Evolutionary conservation across 2,888 invertebrate species (phyloP).

Genomic region (Dioctria rufipes): DNA sequence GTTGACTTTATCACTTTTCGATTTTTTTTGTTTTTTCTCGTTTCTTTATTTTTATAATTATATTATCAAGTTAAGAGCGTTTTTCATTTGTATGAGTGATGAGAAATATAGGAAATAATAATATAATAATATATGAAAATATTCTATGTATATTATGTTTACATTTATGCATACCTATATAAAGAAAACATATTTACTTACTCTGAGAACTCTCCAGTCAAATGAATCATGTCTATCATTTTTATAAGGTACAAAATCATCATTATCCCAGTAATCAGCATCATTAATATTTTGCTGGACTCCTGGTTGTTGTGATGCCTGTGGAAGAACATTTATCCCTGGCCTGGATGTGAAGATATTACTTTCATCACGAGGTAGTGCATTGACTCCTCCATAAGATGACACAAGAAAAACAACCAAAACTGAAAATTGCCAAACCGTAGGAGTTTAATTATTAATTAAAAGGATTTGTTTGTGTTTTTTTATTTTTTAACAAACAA

Average conservation of each 20-base stretch:
- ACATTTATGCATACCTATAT: background rate
- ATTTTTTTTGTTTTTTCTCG: constrained; percentile 12
- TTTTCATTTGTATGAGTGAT: background rate
- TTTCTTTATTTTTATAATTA: too few relatives aligned
- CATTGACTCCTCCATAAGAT: constrained; percentile 11
- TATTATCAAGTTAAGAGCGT: background rate
- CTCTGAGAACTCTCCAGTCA: constrained; percentile 79
- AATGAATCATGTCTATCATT: constrained; percentile 74
- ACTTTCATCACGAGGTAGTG: background rate
- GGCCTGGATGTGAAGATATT: constrained; percentile 4
- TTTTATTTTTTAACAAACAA: background rate
- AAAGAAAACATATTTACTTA: constrained; percentile 63
- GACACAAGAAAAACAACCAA: constrained; percentile 9
- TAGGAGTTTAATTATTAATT: background rate
- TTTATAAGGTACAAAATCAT: constrained; percentile 67
- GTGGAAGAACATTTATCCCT: background rate
- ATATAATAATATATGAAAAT: background rate
- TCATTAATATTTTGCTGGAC: constrained; percentile 58
- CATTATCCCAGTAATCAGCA: constrained; percentile 65
- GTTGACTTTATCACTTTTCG: constrained; percentile 12
- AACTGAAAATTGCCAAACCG: background rate
- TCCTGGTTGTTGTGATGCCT: background rate
- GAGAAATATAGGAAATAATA: background rate
- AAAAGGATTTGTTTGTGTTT: background rate
- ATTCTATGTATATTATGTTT: background rate